Conservation (phyloP, 2,888 invertebrate species). For the Diarsia mendica region DNA sequence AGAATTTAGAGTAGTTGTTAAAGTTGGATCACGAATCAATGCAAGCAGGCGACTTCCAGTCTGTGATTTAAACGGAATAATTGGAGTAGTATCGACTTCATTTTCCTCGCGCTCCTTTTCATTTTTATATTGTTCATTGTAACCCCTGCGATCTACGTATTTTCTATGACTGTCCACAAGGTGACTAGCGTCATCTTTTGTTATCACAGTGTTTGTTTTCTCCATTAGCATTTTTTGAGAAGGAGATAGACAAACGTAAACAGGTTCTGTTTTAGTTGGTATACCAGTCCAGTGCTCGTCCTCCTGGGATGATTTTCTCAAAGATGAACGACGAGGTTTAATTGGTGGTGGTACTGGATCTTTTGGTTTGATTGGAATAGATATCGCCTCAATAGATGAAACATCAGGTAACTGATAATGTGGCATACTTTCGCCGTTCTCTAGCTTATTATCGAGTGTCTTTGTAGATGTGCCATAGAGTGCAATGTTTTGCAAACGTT, state of each 20-base stretch:
- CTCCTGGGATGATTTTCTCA: constrained; percentile 79
- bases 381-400: constrained; percentile 84
- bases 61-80: constrained; percentile 86
- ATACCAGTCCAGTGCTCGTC: constrained; percentile 90
- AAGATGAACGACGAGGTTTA: constrained; percentile 84
- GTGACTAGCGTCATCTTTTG: constrained; percentile 90
- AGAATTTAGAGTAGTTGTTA: constrained; percentile 78
- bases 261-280: constrained; percentile 90
- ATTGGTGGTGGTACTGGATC: constrained; percentile 82
- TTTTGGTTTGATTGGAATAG: constrained; percentile 73
- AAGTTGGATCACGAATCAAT: constrained; percentile 90
- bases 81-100: constrained; percentile 66
- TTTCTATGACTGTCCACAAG: constrained; percentile 93
- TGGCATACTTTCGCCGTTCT: constrained; percentile 79
- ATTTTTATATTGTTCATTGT: constrained; percentile 81
- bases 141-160: constrained; percentile 91
- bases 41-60: constrained; percentile 91
- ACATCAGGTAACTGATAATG: constrained; percentile 85
- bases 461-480: constrained; percentile 65
- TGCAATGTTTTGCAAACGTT: constrained; percentile 86
- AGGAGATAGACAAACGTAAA: constrained; percentile 93
- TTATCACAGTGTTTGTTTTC: constrained; percentile 87
- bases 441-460: constrained; percentile 46
- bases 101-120: constrained; percentile 63
- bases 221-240: constrained; percentile 92